Conservation (phyloP, 2,888 invertebrate genomes). For the Sarcophaga subvicina region DNA sequence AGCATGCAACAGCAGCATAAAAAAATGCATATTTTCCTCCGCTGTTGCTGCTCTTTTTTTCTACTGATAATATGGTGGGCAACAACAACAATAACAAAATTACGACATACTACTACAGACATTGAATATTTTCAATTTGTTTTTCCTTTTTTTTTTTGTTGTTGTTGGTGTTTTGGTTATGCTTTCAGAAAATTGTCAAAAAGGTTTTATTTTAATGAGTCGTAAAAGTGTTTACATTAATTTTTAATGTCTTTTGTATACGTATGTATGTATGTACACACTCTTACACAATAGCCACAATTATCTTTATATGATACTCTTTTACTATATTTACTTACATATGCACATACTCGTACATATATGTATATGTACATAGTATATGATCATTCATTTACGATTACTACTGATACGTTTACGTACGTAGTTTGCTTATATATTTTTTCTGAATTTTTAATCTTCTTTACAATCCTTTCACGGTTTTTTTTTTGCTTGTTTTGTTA, state of each 20-base stretch:
- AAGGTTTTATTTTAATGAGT: slow-evolving; percentile 67
- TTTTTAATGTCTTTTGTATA: slow-evolving; percentile 57
- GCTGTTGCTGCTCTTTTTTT: not conserved
- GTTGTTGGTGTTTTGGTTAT: not conserved
- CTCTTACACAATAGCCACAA: not conserved
- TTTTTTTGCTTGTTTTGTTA: slow-evolving; percentile 34
- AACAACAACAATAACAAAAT: not conserved
- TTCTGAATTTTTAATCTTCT: not conserved
- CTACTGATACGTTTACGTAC: not conserved
- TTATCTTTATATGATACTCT: not conserved
- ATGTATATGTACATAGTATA: not conserved
- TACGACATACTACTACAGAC: not conserved
- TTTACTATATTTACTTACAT: not conserved
- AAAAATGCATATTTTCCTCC: not conserved
- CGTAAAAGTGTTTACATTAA: slow-evolving; percentile 68
- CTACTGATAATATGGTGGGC: not conserved
- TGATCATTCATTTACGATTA: not conserved
- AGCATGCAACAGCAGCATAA: not conserved
- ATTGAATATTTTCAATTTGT: slow-evolving; percentile 10
- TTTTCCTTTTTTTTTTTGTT: not conserved
- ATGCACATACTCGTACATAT: not conserved
- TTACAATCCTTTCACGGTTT: not conserved
- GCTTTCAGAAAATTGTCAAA: slow-evolving; percentile 26
- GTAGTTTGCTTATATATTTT: not conserved
- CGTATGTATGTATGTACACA: not conserved